phyloP scores from a whole-genome alignment of 2,113 vertebrate genomes.

The Cairina moschata region DNA sequence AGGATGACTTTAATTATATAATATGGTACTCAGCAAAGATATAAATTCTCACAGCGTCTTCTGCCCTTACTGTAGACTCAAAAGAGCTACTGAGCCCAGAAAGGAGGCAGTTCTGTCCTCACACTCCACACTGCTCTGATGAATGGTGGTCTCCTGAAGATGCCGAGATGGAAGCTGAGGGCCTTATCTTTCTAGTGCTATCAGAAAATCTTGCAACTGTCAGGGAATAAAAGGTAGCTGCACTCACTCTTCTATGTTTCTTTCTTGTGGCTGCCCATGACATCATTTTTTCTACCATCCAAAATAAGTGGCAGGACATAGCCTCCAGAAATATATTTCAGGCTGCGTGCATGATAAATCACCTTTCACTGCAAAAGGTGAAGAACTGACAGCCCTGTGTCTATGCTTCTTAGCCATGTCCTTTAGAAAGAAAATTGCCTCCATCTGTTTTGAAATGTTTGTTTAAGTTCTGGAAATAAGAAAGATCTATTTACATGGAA shows the following conservation, averaged over 20 bases:
- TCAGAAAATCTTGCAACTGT: neutral
- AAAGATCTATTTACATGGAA: neutral
- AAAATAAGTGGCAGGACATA: neutral
- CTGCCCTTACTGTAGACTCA: neutral
- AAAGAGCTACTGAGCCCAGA: neutral
- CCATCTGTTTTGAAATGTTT: neutral
- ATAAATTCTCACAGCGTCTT: neutral
- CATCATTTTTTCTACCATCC: neutral
- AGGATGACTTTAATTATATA: neutral
- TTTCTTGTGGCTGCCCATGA: neutral
- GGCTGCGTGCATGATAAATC: neutral
- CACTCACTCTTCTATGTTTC: neutral
- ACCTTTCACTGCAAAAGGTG: neutral
- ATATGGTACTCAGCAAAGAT: neutral
- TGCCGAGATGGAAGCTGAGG: neutral
- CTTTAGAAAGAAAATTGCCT: conserved; percentile 2
- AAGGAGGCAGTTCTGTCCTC: neutral
- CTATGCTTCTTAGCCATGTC: neutral
- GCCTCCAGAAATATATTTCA: neutral
- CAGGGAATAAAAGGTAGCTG: neutral
- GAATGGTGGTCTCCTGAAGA: neutral
- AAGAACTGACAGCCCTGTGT: neutral
- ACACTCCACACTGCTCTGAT: neutral
- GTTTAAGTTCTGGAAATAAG: neutral
- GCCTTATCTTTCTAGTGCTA: neutral